These are phyloP conservation scores for Choristoneura rosaceana DNA, from an alignment of 2,888 invertebrate species.

Conservation along the genomic window DNA sequence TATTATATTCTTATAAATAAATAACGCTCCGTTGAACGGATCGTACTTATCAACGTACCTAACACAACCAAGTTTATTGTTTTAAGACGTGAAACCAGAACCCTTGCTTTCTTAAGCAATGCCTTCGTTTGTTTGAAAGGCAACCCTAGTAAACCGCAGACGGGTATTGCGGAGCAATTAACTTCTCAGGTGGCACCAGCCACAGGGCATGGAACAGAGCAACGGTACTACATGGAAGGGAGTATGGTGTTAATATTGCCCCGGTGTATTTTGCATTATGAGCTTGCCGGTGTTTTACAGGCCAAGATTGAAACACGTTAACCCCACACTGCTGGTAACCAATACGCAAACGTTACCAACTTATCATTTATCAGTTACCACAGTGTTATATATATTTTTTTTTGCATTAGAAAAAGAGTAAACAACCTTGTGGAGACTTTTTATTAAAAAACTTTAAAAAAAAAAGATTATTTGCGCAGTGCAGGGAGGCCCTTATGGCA, in stretches of 20 bases:
- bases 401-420: too few relatives aligned
- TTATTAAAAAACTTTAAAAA: too few relatives aligned
- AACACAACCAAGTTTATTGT: neutral
- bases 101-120: constrained; percentile 7
- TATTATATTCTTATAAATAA: too few relatives aligned
- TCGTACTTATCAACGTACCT: neutral
- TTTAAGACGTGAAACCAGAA: constrained; percentile 2
- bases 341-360: neutral
- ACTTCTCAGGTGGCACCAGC: constrained; percentile 70
- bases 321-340: neutral
- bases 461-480: too few relatives aligned
- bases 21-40: too few relatives aligned
- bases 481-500: too few relatives aligned
- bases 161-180: constrained; percentile 70
- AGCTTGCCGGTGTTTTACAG: constrained; percentile 1
- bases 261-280: constrained; percentile 42
- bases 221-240: constrained; percentile 47
- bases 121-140: constrained; percentile 23
- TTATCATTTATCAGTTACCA: too few relatives aligned
- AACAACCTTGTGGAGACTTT: too few relatives aligned
- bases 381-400: too few relatives aligned
- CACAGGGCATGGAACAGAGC: constrained; percentile 60
- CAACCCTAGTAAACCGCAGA: constrained; percentile 59
- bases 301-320: constrained; percentile 3
- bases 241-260: constrained; percentile 53